phyloP scores from a whole-genome alignment of 2,888 invertebrate genomes.

The Ochropleura plecta region DNA sequence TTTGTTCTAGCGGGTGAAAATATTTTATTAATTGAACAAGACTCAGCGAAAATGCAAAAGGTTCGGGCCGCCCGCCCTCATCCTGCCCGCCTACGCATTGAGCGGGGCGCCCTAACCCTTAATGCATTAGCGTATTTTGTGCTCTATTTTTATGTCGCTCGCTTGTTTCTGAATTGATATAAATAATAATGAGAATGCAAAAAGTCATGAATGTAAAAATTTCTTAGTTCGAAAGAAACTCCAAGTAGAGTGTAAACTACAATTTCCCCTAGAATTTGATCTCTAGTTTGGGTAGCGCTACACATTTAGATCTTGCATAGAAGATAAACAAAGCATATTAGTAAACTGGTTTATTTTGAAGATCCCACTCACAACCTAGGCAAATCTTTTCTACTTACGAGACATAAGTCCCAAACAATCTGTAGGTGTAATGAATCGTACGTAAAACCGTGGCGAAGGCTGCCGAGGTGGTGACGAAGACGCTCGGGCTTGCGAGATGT shows the following conservation, averaged over 20 bases:
- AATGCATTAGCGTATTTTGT: constrained; percentile 53
- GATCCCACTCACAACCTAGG: background rate
- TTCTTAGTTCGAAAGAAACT: background rate
- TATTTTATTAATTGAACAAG: constrained; percentile 72
- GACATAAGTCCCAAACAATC: constrained; percentile 69
- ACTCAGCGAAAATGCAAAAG: constrained; percentile 72
- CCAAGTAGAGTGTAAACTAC: background rate
- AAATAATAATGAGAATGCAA: constrained; percentile 9
- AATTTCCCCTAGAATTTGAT: background rate
- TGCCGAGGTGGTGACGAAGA: constrained; percentile 65
- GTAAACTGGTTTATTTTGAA: constrained; percentile 1
- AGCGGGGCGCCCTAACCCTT: constrained; percentile 52
- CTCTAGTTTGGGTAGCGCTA: background rate
- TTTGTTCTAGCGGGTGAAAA: constrained; percentile 60
- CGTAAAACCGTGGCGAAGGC: constrained; percentile 64
- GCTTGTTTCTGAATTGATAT: constrained; percentile 20
- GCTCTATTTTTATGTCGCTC: constrained; percentile 47
- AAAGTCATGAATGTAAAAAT: constrained; percentile 1
- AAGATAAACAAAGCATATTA: background rate
- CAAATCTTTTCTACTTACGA: constrained; percentile 22
- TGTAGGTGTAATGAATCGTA: constrained; percentile 73
- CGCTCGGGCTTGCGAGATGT: constrained; percentile 69
- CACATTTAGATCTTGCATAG: background rate
- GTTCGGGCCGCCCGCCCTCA: constrained; percentile 60
- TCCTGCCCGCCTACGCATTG: constrained; percentile 54